Evolutionary conservation across 1,140 invertebrate genomes (phyloP).

Genomic region (Popillia japonica): DNA sequence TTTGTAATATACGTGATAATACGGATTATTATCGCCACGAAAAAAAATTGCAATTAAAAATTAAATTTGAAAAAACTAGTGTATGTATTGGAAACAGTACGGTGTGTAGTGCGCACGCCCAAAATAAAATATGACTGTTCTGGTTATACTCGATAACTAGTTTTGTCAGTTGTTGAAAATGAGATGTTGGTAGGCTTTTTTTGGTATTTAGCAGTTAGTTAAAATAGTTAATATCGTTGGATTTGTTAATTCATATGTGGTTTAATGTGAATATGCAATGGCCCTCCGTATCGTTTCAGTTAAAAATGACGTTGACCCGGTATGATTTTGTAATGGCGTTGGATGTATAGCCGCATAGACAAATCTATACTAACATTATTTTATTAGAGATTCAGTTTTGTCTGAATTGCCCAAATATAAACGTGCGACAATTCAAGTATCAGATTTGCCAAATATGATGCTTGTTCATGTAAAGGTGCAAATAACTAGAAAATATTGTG

Average conservation of each 20-base stretch:
- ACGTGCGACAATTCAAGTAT: slow-evolving; percentile 16
- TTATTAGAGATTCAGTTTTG: slow-evolving; percentile 3
- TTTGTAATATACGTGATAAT: slow-evolving; percentile 9
- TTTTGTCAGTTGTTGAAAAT: slow-evolving; percentile 38
- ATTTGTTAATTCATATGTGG: slow-evolving; percentile 35
- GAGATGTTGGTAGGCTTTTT: slow-evolving; percentile 39
- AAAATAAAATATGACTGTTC: slow-evolving; percentile 45
- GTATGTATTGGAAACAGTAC: slow-evolving; percentile 43
- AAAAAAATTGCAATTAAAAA: slow-evolving; percentile 33
- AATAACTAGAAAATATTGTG: slow-evolving; percentile 43
- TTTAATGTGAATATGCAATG: slow-evolving; percentile 27
- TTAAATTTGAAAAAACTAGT: slow-evolving; percentile 18
- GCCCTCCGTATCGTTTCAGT: slow-evolving; percentile 26
- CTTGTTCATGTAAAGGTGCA: slow-evolving; percentile 30
- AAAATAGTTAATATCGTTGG: slow-evolving; percentile 30
- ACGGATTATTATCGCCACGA: background rate
- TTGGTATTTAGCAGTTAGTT: slow-evolving; percentile 27
- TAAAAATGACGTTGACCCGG: slow-evolving; percentile 57
- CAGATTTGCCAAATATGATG: slow-evolving; percentile 12
- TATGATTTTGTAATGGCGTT: slow-evolving; percentile 57
- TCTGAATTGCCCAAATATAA: slow-evolving; percentile 23
- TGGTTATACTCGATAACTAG: slow-evolving; percentile 38
- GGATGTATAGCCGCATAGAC: slow-evolving; percentile 40
- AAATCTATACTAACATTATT: slow-evolving; percentile 50
- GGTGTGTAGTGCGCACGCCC: slow-evolving; percentile 47